A percentile compares a stretch with the other conserved stretches of the same genome.
Evolutionary conservation across 2,113 vertebrate genomes (phyloP).

Genomic region (Odontophorus gujanensis): DNA sequence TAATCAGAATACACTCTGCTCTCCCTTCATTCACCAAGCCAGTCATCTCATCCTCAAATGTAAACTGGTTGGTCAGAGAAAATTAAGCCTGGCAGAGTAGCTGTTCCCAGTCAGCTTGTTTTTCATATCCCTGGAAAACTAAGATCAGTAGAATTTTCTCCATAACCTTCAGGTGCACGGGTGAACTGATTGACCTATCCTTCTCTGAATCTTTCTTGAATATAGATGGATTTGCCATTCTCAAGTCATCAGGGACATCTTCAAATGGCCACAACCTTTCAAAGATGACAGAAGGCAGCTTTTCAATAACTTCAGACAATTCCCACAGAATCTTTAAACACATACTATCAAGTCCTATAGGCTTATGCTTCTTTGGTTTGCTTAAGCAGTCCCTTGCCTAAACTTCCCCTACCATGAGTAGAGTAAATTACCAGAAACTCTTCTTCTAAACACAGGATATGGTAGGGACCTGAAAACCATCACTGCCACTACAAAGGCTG

Average conservation of each 20-base stretch:
- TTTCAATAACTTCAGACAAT: neutral
- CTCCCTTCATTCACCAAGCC: neutral
- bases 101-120: neutral
- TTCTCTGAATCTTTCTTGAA: neutral
- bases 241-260: neutral
- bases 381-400: neutral
- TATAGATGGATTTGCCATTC: neutral
- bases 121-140: neutral
- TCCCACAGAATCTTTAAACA: neutral
- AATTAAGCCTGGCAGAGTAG: neutral
- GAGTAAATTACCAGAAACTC: neutral
- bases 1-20: neutral
- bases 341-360: neutral
- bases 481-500: neutral
- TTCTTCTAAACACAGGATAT: neutral
- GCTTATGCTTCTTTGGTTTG: fast-evolving
- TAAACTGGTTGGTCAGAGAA: neutral
- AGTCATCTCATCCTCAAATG: neutral
- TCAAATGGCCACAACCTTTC: neutral
- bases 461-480: neutral
- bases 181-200: neutral
- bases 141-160: neutral
- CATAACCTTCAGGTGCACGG: neutral
- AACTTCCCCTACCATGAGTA: neutral
- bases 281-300: neutral